These are phyloP conservation scores for Phrynocephalus versicolor DNA, from an alignment of 2,113 vertebrate species.

Conservation along the genomic window DNA sequence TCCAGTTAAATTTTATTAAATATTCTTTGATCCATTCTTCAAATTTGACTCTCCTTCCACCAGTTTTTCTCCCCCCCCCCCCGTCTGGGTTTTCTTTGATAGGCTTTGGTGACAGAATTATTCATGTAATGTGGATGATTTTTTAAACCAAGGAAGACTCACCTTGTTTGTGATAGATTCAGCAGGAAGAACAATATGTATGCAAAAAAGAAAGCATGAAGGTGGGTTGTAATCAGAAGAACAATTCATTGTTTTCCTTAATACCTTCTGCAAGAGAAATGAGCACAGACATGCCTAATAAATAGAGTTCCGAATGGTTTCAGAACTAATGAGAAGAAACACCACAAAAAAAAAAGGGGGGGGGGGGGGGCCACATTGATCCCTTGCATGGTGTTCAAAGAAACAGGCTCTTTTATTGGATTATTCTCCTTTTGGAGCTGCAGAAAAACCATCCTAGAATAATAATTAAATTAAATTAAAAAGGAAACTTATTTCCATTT, in stretches of 20 bases:
- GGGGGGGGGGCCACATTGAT: conserved; percentile 13
- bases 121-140: not conserved
- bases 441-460: conserved; percentile 22
- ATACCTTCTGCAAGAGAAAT: conserved; percentile 62
- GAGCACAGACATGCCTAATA: conserved; percentile 61
- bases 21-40: conserved; percentile 1
- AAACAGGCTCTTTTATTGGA: conserved; percentile 48
- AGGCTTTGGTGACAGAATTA: not conserved
- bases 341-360: conserved; percentile 37
- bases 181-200: not conserved
- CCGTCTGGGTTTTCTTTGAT: not conserved
- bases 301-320: conserved; percentile 46
- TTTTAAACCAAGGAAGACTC: not conserved
- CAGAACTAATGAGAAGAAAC: conserved; percentile 61
- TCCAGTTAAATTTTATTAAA: not conserved
- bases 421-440: conserved; percentile 48
- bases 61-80: not conserved
- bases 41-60: not conserved
- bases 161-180: not conserved
- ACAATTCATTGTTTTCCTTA: conserved; percentile 58
- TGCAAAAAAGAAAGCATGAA: not conserved
- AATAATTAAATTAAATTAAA: conserved; percentile 15
- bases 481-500: conserved; percentile 55
- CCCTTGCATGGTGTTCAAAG: conserved; percentile 41
- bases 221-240: conserved; percentile 38